These are phyloP conservation scores for Acanthococcus lagerstroemiae DNA, from an alignment of 2,888 invertebrate species.

Conservation along the genomic window DNA sequence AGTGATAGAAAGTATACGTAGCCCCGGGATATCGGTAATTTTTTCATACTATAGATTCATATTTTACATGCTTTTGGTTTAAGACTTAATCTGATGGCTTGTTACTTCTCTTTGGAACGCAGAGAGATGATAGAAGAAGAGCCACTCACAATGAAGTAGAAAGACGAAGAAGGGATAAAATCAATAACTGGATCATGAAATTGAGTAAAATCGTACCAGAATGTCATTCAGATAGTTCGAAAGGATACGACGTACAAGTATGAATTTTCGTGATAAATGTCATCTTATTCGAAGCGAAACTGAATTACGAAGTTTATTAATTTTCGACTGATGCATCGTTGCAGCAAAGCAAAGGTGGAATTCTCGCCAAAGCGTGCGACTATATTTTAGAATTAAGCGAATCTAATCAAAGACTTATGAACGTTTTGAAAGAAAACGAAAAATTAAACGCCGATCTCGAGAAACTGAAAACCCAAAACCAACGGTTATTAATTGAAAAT, in stretches of 20 bases:
- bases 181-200: constrained; percentile 92
- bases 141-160: constrained; percentile 95
- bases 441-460: constrained; percentile 60
- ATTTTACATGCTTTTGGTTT: neutral
- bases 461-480: constrained; percentile 58
- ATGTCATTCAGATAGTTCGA: constrained; percentile 33
- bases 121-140: constrained; percentile 78
- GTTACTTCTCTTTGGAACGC: constrained; percentile 33
- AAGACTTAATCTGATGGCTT: neutral
- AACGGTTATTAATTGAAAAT: constrained; percentile 67
- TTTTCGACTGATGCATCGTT: neutral
- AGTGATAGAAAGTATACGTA: constrained; percentile 19
- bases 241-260: constrained; percentile 44
- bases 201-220: constrained; percentile 82
- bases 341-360: constrained; percentile 84
- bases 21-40: constrained; percentile 21
- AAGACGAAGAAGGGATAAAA: constrained; percentile 83
- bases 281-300: neutral
- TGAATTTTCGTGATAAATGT: constrained; percentile 15
- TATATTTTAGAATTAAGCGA: constrained; percentile 77
- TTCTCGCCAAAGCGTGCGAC: constrained; percentile 89
- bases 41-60: neutral
- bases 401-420: constrained; percentile 60
- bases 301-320: neutral
- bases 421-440: constrained; percentile 58